Base-by-base conservation (phyloP, 2,888 invertebrate species). In the Drosophila mulleri region DNA sequence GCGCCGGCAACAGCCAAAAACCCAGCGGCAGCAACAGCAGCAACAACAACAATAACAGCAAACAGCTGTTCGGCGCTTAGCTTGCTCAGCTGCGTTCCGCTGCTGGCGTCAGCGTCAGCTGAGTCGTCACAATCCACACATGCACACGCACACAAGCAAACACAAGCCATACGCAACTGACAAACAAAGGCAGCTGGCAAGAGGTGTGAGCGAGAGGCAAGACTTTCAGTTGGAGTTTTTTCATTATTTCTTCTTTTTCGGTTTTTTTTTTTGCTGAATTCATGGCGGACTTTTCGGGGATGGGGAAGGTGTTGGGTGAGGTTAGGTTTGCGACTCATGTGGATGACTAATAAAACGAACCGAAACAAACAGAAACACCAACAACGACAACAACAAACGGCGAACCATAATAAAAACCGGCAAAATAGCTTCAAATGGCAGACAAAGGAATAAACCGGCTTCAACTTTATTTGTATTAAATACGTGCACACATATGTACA, bases 361-460 rank as follows among this genome's bases (percentile, higher is more conserved):
- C 35, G 65, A 68, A 82, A 61, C 60, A 76, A 76, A 64, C 57
- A 59, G 53, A 63, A 61, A 57, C 67, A 78, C 61, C 44, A 61
- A 61, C 76, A 75, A 61, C 76, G 71, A 58, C 29, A 29, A 29
- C 29, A 29, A 29, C 7, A 29, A 29, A 64, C 45, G 65, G 11
- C 37, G 39, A 61, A 72, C 67, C 65, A 78, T 60, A 76, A 80
- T 58, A 78, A 72, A 72, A 80, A 80, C 87, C 83, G 87, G 83
- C 83, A 72, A 83, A 83, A 83, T 83, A 76, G 76, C 72, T 78
- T 58, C 69, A 83, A 84, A 72, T 56, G 65, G 68, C 67, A 82
- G 80, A 83, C 85, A 83, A 83, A 83, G 87, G 87, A 77, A 81
- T 74, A 86, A 83, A 86, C 87, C 84, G 84, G 87, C 84, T 87